phyloP scores from a whole-genome alignment of 2,797 vertebrate genomes.

The Gallinago nigripennis region DNA sequence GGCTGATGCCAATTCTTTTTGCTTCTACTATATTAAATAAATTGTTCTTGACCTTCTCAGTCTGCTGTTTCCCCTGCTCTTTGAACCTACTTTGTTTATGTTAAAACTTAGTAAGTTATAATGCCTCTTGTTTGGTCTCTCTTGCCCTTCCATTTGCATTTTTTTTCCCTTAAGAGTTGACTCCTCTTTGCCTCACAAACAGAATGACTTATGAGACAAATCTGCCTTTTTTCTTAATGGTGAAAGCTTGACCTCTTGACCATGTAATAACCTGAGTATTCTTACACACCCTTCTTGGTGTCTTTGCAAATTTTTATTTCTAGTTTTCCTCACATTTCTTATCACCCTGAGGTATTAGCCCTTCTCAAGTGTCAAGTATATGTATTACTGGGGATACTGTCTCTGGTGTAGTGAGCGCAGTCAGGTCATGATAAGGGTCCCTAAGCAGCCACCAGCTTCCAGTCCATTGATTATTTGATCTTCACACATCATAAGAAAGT shows the following conservation, averaged over 20 bases:
- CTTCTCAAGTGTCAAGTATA: not conserved
- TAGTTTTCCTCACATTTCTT: constrained; percentile 13
- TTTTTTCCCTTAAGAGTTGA: not conserved
- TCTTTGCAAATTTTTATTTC: constrained; percentile 22
- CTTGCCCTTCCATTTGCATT: not conserved
- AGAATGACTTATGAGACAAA: not conserved
- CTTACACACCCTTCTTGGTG: not conserved
- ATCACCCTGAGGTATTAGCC: not conserved
- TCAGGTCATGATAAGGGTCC: not conserved
- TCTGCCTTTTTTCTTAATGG: not conserved
- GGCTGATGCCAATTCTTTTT: not conserved
- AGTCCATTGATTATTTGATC: not conserved
- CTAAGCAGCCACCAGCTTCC: not conserved
- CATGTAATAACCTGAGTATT: not conserved
- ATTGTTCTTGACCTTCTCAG: not conserved
- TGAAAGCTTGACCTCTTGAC: constrained; percentile 1
- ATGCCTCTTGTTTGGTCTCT: not conserved
- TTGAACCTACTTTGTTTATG: not conserved
- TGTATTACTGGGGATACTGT: accelerated
- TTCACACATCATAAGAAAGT: not conserved
- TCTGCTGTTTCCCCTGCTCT: not conserved
- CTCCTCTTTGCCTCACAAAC: not conserved
- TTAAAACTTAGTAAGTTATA: not conserved
- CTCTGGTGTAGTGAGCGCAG: not conserved
- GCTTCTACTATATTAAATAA: not conserved